Base-by-base conservation (phyloP, 2,888 invertebrate species). In the Neoascia interrupta region DNA sequence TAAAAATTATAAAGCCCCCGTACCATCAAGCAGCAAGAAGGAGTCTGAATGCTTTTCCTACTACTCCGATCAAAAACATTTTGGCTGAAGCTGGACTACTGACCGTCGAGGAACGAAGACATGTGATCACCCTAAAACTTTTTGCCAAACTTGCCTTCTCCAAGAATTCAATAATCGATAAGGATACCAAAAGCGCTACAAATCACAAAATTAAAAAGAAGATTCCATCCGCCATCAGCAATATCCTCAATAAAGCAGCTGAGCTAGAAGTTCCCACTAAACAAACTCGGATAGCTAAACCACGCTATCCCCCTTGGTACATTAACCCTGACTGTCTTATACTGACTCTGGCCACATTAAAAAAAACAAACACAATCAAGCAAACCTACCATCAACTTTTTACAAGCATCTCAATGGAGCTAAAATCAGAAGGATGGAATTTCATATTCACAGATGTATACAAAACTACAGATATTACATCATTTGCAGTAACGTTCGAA, bases 401-500 rank as follows among this genome's bases (percentile, higher is more conserved):
- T 18, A 6, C 37, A 13, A 36, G 21, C 21, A 23, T 53, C 34
- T 13, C 19, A 0, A 15, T 21, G 4, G n/a, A 43, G 10, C n/a
- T 53, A 10, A 39, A 54, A 37, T 37, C 37, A n/a, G 23, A 26
- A n/a, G 26, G 39, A 23, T 56, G 36, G 68, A 31, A 21, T 13
- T 16, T 41, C 18, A 13, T 68, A 18, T 63, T 43, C 36, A 70
- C 64, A 0, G 69, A 58, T 18, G 63, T 43, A 4, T 69, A 56
- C n/a, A 72, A 72, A 53, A 16, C 34, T 13, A 13, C n/a, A 4
- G 19, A 23, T 28, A 60, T 28, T 47, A 61, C 72, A 6, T 43
- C 66, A 15, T 72, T 72, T 21, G 64, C 76, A 19, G 60, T 70
- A 3, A 51, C 51, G 36, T 15, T 28, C 13, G 28, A 61, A 51